These are phyloP conservation scores for Lycophotia porphyrea DNA, from an alignment of 2,888 invertebrate genomes.

Conservation along the genomic window DNA sequence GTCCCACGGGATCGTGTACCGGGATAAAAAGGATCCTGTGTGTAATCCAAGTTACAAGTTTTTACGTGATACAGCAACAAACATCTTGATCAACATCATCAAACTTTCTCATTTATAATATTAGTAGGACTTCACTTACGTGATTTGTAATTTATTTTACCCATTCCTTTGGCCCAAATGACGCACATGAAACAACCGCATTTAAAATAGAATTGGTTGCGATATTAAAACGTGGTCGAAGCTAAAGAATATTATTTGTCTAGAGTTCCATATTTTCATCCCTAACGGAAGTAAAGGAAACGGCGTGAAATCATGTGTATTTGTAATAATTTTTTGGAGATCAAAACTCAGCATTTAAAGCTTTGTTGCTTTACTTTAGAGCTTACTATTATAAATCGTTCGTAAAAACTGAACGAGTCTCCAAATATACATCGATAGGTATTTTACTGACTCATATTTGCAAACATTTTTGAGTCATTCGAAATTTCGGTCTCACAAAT, in stretches of 20 bases:
- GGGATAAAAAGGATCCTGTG: too few relatives aligned
- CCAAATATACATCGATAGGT: too few relatives aligned
- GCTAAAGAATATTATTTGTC: background rate
- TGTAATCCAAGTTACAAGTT: too few relatives aligned
- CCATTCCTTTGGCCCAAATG: conserved; percentile 4
- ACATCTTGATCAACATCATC: too few relatives aligned
- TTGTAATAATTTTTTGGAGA: background rate
- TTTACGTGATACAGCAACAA: too few relatives aligned
- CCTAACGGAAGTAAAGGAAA: background rate
- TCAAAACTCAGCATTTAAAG: background rate
- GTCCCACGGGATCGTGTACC: too few relatives aligned
- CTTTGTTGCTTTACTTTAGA: background rate
- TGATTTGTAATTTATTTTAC: conserved; percentile 38
- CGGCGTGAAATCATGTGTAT: background rate
- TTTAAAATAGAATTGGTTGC: background rate
- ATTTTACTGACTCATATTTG: background rate
- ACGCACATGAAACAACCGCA: background rate
- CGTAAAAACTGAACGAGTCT: background rate
- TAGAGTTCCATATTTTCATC: background rate
- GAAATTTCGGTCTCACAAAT: background rate
- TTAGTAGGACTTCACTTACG: conserved; percentile 49
- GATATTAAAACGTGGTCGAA: background rate
- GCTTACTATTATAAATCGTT: background rate
- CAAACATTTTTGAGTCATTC: background rate
- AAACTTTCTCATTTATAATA: too few relatives aligned